Evolutionary conservation across 2,113 vertebrate genomes (phyloP).

Genomic region (Chiloscyllium plagiosum): DNA sequence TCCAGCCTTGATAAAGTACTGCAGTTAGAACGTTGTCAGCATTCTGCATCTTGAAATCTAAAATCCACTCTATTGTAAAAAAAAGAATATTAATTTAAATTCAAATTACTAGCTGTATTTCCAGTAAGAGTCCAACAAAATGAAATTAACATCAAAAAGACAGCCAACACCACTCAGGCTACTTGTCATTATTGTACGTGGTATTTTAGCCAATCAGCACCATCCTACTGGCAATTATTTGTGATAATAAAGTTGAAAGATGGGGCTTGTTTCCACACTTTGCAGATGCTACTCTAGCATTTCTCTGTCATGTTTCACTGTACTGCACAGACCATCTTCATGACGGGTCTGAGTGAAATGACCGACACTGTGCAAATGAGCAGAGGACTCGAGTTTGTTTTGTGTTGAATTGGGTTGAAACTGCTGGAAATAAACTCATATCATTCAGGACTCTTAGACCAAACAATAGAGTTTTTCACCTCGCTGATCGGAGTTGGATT

Average conservation of each 20-base stretch:
- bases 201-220: not conserved
- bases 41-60: not conserved
- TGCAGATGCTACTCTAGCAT: too few relatives aligned
- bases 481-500: conserved; percentile 16
- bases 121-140: not conserved
- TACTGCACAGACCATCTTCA: too few relatives aligned
- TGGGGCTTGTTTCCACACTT: too few relatives aligned
- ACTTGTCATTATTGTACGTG: not conserved
- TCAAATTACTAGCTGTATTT: not conserved
- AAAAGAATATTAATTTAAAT: not conserved
- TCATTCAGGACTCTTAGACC: not conserved
- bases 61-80: not conserved
- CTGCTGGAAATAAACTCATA: not conserved
- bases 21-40: not conserved
- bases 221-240: not conserved
- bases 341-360: not conserved
- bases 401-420: not conserved
- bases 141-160: not conserved
- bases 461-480: not conserved
- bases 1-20: not conserved
- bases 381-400: not conserved
- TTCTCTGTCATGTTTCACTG: not conserved
- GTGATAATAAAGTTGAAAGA: not conserved
- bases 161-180: not conserved
- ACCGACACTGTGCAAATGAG: not conserved